Conservation (phyloP, 2,113 vertebrate species). For the Burhinus bistriatus region DNA sequence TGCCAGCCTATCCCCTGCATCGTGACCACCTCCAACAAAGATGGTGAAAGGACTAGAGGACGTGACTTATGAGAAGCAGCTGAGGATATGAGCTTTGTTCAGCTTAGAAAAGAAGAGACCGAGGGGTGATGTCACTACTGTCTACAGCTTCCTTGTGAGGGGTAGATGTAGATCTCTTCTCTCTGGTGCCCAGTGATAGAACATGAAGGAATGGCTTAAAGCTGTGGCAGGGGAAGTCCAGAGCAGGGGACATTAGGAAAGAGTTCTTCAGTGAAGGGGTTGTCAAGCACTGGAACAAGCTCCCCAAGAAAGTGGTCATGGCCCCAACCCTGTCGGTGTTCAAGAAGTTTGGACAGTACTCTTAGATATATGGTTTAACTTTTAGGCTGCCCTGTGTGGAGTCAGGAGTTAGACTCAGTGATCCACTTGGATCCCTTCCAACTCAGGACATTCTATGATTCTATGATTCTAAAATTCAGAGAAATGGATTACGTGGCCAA, state of each 20-base stretch:
- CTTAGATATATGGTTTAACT: not conserved
- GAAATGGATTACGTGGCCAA: not conserved
- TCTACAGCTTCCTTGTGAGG: not conserved
- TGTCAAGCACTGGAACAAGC: not conserved
- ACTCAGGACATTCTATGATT: not conserved
- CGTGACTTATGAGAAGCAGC: not conserved
- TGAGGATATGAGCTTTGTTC: not conserved
- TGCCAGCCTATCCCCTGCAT: not conserved
- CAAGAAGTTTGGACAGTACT: not conserved
- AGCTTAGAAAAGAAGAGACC: not conserved
- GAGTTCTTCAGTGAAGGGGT: not conserved
- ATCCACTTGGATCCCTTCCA: not conserved
- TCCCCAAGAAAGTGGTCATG: not conserved
- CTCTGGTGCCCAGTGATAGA: not conserved
- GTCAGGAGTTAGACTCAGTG: not conserved
- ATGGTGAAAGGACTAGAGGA: not conserved
- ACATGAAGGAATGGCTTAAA: rapidly evolving
- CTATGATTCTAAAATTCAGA: not conserved
- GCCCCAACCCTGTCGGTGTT: rapidly evolving
- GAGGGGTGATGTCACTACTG: not conserved
- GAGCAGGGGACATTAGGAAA: not conserved
- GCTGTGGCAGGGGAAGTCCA: not conserved
- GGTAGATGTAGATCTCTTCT: not conserved
- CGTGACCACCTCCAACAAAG: not conserved
- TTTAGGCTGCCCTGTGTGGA: not conserved